Percentiles rank a stretch among this genome's conserved stretches.
phyloP scores from a whole-genome alignment of 2,797 vertebrate species.

The Semotilus atromaculatus region DNA sequence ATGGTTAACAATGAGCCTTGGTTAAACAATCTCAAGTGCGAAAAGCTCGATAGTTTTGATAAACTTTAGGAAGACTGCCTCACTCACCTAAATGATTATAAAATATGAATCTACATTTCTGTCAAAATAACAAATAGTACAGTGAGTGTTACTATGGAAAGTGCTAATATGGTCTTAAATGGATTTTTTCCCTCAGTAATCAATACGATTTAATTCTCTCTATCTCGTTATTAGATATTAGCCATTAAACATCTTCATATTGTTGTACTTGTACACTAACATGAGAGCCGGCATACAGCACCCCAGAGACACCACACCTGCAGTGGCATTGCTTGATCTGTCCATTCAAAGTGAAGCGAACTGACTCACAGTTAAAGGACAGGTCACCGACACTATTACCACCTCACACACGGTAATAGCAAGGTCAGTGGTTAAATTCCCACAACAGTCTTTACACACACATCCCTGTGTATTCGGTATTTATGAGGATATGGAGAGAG shows the following conservation, averaged over 20 bases:
- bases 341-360: slow-evolving; percentile 5
- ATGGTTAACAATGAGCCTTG: neutral
- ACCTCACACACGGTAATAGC: slow-evolving; percentile 31
- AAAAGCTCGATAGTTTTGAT: neutral
- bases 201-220: neutral
- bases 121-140: neutral
- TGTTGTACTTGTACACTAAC: neutral
- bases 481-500: neutral
- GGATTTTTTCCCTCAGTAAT: too few species aligned
- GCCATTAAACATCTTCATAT: neutral
- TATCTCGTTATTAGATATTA: neutral
- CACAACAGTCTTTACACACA: neutral
- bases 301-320: slow-evolving; percentile 4
- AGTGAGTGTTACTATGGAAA: neutral
- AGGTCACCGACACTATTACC: slow-evolving; percentile 31
- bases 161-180: neutral
- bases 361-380: slow-evolving; percentile 27
- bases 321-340: neutral
- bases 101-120: neutral
- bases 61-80: neutral
- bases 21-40: neutral
- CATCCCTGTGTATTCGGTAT: neutral
- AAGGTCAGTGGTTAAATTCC: neutral
- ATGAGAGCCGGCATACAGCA: neutral
- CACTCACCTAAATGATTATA: neutral